Percentiles rank a stretch among this genome's conserved stretches.
Conservation (phyloP, 2,888 invertebrate genomes). For the Polydrusus tereticollis region DNA sequence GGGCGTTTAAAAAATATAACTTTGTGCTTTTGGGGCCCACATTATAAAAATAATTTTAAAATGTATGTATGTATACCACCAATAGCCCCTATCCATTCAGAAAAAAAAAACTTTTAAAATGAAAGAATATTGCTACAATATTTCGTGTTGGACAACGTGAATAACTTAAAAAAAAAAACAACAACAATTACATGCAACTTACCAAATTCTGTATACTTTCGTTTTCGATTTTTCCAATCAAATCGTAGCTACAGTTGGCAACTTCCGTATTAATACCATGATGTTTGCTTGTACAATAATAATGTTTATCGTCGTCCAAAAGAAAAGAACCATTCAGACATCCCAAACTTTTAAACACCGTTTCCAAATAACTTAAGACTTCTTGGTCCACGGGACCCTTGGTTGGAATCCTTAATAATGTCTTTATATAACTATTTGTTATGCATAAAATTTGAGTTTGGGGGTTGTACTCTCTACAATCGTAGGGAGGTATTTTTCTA, state of each 20-base stretch:
- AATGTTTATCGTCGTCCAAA: constrained; percentile 76
- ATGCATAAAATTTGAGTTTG: constrained; percentile 73
- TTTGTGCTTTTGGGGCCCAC: no score
- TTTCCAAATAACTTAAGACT: constrained; percentile 79
- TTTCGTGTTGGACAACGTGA: no score
- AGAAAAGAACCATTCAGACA: constrained; percentile 94
- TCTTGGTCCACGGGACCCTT: constrained; percentile 79
- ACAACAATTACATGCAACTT: constrained; percentile 55
- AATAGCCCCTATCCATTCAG: no score
- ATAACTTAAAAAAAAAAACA: no score
- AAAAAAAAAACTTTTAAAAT: no score
- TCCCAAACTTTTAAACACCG: constrained; percentile 86
- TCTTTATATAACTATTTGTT: constrained; percentile 51
- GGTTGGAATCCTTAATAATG: constrained; percentile 73
- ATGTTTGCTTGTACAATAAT: constrained; percentile 83
- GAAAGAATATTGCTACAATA: no score
- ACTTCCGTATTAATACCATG: constrained; percentile 82
- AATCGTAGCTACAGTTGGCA: constrained; percentile 77
- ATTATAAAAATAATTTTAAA: no score
- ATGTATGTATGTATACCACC: no score
- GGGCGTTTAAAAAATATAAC: no score
- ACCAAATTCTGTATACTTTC: constrained; percentile 79
- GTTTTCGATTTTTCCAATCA: constrained; percentile 80
- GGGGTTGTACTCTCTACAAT: constrained; percentile 73
- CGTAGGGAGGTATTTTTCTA: constrained; percentile 70